Conservation (phyloP, 2,113 vertebrate species). For the Ariopsis seemanni region DNA sequence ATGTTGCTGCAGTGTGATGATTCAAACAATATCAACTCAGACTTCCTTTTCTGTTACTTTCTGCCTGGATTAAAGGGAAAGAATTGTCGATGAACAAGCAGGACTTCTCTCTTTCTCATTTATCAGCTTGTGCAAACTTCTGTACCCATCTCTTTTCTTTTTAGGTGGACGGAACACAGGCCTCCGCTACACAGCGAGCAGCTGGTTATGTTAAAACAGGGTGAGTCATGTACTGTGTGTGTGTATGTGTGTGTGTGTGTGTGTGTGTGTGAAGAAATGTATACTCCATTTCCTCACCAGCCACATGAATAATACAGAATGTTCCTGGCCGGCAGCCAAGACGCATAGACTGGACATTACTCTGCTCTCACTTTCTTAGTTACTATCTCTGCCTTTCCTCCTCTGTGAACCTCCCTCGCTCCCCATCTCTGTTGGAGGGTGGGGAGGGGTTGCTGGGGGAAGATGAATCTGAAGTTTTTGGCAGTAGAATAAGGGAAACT, state of each 20-base stretch:
- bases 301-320: constrained; percentile 80
- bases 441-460: background rate
- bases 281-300: constrained; percentile 71
- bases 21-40: constrained; percentile 15
- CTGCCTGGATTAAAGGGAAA: background rate
- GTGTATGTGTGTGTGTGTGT: constrained; percentile 20
- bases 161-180: constrained; percentile 26
- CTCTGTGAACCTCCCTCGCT: background rate
- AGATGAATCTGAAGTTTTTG: constrained; percentile 39
- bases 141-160: constrained; percentile 1
- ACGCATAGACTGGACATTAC: constrained; percentile 62
- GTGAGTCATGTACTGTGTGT: constrained; percentile 66
- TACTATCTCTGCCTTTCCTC: constrained; percentile 8
- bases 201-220: constrained; percentile 78
- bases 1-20: background rate
- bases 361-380: constrained; percentile 10
- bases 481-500: constrained; percentile 35
- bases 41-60: constrained; percentile 6
- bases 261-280: constrained; percentile 59
- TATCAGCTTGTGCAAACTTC: constrained; percentile 22
- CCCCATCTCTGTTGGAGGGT: background rate
- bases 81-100: background rate
- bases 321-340: constrained; percentile 74
- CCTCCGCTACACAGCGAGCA: constrained; percentile 49
- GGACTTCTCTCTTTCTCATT: background rate